A percentile compares a stretch with the other conserved stretches of the same genome.
Evolutionary conservation across 2,797 vertebrate genomes (phyloP).

Genomic region (Podarcis lilfordi): DNA sequence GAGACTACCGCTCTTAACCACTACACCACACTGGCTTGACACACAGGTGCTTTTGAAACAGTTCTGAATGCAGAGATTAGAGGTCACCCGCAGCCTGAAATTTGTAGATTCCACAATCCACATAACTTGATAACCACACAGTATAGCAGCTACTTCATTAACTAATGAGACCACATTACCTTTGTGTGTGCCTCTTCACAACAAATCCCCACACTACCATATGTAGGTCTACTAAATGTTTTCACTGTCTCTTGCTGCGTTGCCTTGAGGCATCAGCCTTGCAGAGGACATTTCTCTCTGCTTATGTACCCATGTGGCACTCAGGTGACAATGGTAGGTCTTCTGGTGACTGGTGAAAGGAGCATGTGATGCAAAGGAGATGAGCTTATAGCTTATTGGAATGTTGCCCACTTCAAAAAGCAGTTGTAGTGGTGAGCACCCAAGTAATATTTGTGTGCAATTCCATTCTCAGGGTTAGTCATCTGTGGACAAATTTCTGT

Average conservation of each 20-base stretch:
- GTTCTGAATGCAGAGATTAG: not conserved
- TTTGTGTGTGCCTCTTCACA: not conserved
- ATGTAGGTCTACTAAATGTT: not conserved
- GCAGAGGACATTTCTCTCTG: not conserved
- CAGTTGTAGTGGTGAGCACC: no score
- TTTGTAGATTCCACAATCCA: not conserved
- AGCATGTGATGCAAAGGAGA: not conserved
- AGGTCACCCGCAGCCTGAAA: not conserved
- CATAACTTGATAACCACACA: not conserved
- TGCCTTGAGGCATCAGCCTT: not conserved
- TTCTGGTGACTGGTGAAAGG: not conserved
- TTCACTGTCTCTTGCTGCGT: not conserved
- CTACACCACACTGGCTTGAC: no score
- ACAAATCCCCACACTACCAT: not conserved
- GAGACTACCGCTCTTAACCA: no score
- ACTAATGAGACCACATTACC: not conserved
- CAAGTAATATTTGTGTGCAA: not conserved
- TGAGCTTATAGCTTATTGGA: not conserved
- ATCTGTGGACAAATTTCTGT: not conserved
- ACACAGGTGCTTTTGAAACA: not conserved
- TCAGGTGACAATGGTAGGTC: not conserved
- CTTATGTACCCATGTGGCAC: not conserved
- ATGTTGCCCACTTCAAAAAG: no score
- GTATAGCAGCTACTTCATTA: not conserved
- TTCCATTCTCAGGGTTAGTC: not conserved